These are phyloP conservation scores for Hypena proboscidalis DNA, from an alignment of 2,888 invertebrate species.

Conservation along the genomic window DNA sequence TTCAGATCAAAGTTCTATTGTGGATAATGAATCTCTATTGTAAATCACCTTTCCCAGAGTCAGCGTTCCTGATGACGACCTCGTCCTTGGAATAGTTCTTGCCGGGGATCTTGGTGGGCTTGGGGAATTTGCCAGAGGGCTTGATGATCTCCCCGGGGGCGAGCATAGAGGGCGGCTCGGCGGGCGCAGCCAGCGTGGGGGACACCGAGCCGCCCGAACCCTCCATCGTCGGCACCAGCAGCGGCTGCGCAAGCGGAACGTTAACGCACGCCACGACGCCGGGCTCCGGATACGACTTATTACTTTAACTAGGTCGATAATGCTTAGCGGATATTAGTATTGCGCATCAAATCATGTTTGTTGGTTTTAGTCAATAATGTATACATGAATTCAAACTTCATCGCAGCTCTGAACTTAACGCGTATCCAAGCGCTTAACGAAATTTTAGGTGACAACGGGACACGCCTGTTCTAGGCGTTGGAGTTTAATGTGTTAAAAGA, in stretches of 20 bases:
- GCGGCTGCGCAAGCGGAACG: conserved; percentile 56
- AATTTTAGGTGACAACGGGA: no score
- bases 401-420: no score
- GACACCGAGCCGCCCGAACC: conserved; percentile 79
- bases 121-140: conserved; percentile 94
- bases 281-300: conserved; percentile 32
- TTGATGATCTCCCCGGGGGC: conserved; percentile 94
- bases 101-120: conserved; percentile 95
- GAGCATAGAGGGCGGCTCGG: conserved; percentile 86
- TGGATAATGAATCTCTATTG: conserved; percentile 1
- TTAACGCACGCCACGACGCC: conserved; percentile 9
- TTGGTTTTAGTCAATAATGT: conserved; percentile 20
- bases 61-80: conserved; percentile 96
- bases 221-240: conserved; percentile 82
- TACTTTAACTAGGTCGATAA: conserved; percentile 44
- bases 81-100: conserved; percentile 98
- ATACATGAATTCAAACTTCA: no score
- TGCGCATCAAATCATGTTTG: conserved; percentile 28
- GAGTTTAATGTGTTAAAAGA: no score
- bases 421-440: no score
- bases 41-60: conserved; percentile 95
- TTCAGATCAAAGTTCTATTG: conserved; percentile 9
- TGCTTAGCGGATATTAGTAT: conserved; percentile 31
- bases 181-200: conserved; percentile 85
- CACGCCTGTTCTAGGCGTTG: no score